Percentiles rank a stretch among this genome's conserved stretches.
Conservation (phyloP, 2,888 invertebrate genomes). For the Campoplex capitator region DNA sequence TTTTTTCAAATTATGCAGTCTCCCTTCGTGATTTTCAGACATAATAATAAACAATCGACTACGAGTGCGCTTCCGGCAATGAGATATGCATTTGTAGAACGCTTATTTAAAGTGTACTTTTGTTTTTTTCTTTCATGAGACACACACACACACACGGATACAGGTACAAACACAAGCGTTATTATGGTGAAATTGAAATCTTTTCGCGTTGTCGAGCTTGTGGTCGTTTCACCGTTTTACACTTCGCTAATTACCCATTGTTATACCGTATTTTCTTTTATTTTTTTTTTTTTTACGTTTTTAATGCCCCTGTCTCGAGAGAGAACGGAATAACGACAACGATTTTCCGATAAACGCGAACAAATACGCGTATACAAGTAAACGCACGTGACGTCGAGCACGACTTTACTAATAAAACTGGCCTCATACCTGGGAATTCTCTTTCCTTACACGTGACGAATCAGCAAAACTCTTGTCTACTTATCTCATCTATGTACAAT, state of each 20-base stretch:
- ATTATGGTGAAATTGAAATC: slow-evolving; percentile 1
- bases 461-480: background rate
- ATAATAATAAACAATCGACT: slow-evolving; percentile 48
- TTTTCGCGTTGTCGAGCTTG: slow-evolving; percentile 14
- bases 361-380: slow-evolving; percentile 7
- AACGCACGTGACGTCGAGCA: background rate
- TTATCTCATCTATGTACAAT: background rate
- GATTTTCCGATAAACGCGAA: slow-evolving; percentile 16
- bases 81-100: slow-evolving; percentile 55
- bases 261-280: slow-evolving; percentile 26
- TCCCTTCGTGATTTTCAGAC: slow-evolving; percentile 13
- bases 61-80: slow-evolving; percentile 55
- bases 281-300: slow-evolving; percentile 38
- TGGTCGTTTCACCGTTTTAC: slow-evolving; percentile 42
- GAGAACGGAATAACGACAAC: slow-evolving; percentile 30
- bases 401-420: slow-evolving; percentile 3
- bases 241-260: slow-evolving; percentile 67
- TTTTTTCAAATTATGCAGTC: background rate
- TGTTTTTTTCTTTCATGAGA: slow-evolving; percentile 31
- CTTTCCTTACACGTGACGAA: slow-evolving; percentile 9
- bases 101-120: slow-evolving; percentile 29
- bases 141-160: background rate
- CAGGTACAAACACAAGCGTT: slow-evolving; percentile 8
- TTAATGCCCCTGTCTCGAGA: slow-evolving; percentile 24
- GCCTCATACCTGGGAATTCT: background rate